phyloP scores from a whole-genome alignment of 2,888 invertebrate genomes.

The Girardia tigrina region DNA sequence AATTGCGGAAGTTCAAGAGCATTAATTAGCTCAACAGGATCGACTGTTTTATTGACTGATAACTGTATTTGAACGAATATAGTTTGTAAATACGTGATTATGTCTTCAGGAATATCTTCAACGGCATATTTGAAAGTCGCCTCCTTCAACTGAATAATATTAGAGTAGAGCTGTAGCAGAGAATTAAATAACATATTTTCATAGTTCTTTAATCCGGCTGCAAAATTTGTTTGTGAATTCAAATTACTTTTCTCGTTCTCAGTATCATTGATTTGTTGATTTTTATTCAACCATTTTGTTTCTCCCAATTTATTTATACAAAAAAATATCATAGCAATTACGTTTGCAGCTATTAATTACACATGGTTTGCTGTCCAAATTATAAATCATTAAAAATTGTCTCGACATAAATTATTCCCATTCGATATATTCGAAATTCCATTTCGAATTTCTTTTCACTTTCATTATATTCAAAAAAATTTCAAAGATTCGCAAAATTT shows the following conservation, averaged over 20 bases:
- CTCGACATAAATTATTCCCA: background rate
- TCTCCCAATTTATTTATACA: slow-evolving; percentile 35
- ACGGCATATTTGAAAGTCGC: slow-evolving; percentile 30
- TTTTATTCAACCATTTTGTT: slow-evolving; percentile 24
- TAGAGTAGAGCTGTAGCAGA: slow-evolving; percentile 31
- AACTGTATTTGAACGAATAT: slow-evolving; percentile 35
- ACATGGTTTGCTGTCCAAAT: background rate
- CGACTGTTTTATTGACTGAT: slow-evolving; percentile 21
- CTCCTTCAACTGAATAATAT: slow-evolving; percentile 28
- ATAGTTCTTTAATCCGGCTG: slow-evolving; percentile 29
- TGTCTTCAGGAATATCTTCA: slow-evolving; percentile 27
- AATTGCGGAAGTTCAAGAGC: slow-evolving; percentile 1
- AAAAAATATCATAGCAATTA: slow-evolving; percentile 32
- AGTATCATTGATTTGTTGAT: background rate
- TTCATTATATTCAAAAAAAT: no score
- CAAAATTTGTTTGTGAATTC: slow-evolving; percentile 23
- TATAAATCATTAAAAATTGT: background rate
- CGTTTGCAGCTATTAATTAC: background rate
- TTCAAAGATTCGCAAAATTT: no score
- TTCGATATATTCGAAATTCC: background rate
- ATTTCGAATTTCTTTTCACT: background rate
- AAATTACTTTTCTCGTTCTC: background rate
- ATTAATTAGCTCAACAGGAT: slow-evolving; percentile 25
- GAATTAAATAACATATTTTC: slow-evolving; percentile 36
- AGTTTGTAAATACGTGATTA: slow-evolving; percentile 32